These are phyloP conservation scores for Phanerotoma sp. DNA, from an alignment of 2,888 invertebrate species.

Conservation along the genomic window DNA sequence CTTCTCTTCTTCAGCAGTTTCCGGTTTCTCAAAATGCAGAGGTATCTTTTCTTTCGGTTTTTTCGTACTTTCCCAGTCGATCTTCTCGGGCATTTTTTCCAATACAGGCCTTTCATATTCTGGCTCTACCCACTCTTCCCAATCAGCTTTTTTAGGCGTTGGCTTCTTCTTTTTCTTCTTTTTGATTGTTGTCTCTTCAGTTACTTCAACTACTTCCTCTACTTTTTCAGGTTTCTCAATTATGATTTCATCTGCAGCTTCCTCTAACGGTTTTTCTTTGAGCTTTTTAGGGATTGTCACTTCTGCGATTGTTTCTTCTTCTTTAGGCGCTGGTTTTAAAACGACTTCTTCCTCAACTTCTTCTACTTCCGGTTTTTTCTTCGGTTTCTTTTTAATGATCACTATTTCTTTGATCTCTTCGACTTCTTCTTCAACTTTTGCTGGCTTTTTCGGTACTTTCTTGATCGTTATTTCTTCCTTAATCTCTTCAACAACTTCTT, in stretches of 20 bases:
- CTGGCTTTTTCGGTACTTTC: slow-evolving; percentile 41
- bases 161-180: slow-evolving; percentile 39
- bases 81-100: slow-evolving; percentile 39
- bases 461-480: slow-evolving; percentile 37
- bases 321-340: slow-evolving; percentile 44
- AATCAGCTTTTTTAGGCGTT: slow-evolving; percentile 39
- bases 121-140: slow-evolving; percentile 39
- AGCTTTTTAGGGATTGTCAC: too few relatives aligned
- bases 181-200: too few relatives aligned
- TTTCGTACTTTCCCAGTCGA: slow-evolving; percentile 31
- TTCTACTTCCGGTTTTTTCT: slow-evolving; percentile 47
- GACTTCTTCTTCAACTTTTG: slow-evolving; percentile 53
- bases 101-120: slow-evolving; percentile 40
- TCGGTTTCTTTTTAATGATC: slow-evolving; percentile 41
- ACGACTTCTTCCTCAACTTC: slow-evolving; percentile 41
- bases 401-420: slow-evolving; percentile 56
- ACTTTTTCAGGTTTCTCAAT: slow-evolving; percentile 37
- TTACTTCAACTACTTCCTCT: too few relatives aligned
- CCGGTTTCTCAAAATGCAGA: slow-evolving; percentile 38
- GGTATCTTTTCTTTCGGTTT: slow-evolving; percentile 42
- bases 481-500: slow-evolving; percentile 38
- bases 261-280: slow-evolving; percentile 39
- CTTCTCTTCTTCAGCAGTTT: slow-evolving; percentile 40
- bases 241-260: slow-evolving; percentile 41
- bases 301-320: too few relatives aligned